These are phyloP conservation scores for Oncorhynchus tshawytscha DNA, from an alignment of 2,113 vertebrate species.

Conservation along the genomic window DNA sequence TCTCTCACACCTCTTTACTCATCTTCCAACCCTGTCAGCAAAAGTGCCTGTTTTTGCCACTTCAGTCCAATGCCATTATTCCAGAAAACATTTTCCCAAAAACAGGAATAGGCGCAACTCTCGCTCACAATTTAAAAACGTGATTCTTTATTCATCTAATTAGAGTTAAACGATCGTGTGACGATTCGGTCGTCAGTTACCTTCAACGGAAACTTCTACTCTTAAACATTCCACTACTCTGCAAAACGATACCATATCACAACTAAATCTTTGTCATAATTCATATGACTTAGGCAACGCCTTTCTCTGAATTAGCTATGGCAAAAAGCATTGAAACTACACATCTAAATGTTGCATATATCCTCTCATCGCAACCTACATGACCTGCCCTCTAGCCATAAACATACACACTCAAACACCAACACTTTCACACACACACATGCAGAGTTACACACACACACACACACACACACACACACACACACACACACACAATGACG, in stretches of 20 bases:
- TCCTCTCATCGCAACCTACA: background rate
- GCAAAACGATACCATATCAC: no score
- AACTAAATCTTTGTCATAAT: no score
- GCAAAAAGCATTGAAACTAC: no score
- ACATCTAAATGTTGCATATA: background rate
- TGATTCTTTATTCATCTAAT: background rate
- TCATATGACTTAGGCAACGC: no score
- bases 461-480: background rate
- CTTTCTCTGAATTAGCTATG: no score
- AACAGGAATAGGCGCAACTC: background rate
- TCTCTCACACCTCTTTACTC: background rate
- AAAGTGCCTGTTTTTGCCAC: background rate
- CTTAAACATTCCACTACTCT: no score
- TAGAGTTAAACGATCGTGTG: background rate
- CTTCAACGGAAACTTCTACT: no score
- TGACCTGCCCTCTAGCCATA: background rate
- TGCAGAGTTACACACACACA: background rate
- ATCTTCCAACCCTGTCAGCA: background rate
- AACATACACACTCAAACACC: background rate
- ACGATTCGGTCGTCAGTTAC: no score
- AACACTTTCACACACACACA: no score
- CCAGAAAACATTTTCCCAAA: background rate
- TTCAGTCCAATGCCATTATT: background rate
- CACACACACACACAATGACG: slow-evolving; percentile 2
- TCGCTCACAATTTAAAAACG: background rate